Percentiles rank a stretch among this genome's conserved stretches.
phyloP scores from a whole-genome alignment of 2,888 invertebrate species.

The Philereme vetulata region DNA sequence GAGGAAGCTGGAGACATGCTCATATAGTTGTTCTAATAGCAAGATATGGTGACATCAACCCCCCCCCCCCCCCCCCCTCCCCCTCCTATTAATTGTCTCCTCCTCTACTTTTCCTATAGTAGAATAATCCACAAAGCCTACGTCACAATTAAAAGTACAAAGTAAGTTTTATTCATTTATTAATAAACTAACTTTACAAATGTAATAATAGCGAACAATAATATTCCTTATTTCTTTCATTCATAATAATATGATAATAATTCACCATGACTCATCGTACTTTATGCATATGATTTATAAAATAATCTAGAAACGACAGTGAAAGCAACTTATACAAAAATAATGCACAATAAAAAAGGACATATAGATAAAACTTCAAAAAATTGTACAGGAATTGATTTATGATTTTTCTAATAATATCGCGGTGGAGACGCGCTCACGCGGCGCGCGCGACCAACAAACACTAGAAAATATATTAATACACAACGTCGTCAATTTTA shows the following conservation, averaged over 20 bases:
- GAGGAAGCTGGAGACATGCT: too few species aligned
- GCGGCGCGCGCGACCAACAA: conserved; percentile 28
- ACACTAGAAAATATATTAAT: conserved; percentile 35
- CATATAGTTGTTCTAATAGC: too few species aligned
- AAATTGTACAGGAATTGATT: conserved; percentile 59
- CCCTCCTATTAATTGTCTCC: too few species aligned
- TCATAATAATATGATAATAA: conserved; percentile 77
- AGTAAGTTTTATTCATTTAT: conserved; percentile 82
- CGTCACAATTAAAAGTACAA: conserved; percentile 59
- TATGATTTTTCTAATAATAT: conserved; percentile 29
- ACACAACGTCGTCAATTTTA: conserved; percentile 51
- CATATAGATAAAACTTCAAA: conserved; percentile 51
- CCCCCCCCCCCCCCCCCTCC: too few species aligned
- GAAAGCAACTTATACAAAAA: conserved; percentile 81
- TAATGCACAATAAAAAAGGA: conserved; percentile 80
- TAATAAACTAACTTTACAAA: conserved; percentile 85
- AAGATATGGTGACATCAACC: too few species aligned
- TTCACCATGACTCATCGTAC: conserved; percentile 79
- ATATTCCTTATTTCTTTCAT: conserved; percentile 84
- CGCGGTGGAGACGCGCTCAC: conserved; percentile 9
- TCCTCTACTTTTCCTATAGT: too few species aligned
- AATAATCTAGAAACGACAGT: conserved; percentile 82
- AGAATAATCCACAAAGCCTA: too few species aligned
- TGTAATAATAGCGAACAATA: conserved; percentile 85
- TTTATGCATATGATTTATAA: conserved; percentile 81